Percentiles rank a stretch among this genome's conserved stretches.
Evolutionary conservation across 2,888 invertebrate species (phyloP).

Genomic region (Carabus problematicus): DNA sequence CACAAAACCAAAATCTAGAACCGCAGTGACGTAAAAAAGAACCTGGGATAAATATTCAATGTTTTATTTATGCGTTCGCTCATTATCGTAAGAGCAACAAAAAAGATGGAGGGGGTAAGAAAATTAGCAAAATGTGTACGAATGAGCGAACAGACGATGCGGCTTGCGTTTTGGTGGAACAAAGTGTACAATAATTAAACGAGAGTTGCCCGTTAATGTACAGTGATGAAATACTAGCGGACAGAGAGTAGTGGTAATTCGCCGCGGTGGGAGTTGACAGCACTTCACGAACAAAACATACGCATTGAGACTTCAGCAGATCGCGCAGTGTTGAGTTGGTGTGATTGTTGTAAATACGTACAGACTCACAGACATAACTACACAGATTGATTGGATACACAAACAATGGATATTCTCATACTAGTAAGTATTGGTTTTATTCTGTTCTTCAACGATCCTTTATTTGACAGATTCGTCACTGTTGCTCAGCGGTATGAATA

Average conservation of each 20-base stretch:
- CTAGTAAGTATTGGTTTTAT: constrained; percentile 23
- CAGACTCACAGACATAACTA: no score
- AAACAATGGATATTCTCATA: constrained; percentile 31
- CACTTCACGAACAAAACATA: background rate
- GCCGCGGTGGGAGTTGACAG: background rate
- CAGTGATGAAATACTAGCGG: constrained; percentile 21
- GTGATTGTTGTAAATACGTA: constrained; percentile 19
- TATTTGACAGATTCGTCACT: no score
- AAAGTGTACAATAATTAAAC: constrained; percentile 33
- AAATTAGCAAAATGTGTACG: constrained; percentile 8
- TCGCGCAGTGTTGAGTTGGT: constrained; percentile 17
- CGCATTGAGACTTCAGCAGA: constrained; percentile 23
- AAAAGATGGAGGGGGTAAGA: no score
- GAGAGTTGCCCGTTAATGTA: constrained; percentile 12
- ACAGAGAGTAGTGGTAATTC: constrained; percentile 9
- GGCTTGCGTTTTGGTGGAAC: constrained; percentile 35
- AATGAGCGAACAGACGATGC: constrained; percentile 3
- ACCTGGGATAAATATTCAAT: no score
- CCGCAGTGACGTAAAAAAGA: no score
- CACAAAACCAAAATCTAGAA: no score
- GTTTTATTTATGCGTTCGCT: no score
- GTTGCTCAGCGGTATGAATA: no score
- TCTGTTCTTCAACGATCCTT: no score
- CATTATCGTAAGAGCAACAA: no score
- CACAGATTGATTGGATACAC: constrained; percentile 7